phyloP scores from a whole-genome alignment of 2,888 invertebrate species.

The Gortyna flavago region DNA sequence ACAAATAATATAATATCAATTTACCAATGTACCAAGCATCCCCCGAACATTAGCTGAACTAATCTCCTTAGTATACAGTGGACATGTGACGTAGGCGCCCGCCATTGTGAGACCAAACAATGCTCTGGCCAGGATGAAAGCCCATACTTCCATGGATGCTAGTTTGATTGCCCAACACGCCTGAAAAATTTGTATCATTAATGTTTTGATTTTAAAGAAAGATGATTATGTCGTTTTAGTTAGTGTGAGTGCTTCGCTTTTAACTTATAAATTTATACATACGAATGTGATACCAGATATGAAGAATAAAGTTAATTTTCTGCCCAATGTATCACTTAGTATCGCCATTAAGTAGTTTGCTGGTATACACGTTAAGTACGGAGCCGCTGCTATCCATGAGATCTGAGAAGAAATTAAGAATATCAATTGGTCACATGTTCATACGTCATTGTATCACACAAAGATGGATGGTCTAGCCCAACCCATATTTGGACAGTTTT shows the following conservation, averaged over 20 bases:
- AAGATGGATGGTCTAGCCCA: background rate
- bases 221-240: background rate
- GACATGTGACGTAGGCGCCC: slow-evolving; percentile 80
- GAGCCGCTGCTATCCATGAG: slow-evolving; percentile 82
- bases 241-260: background rate
- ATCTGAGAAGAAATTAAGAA: slow-evolving; percentile 70
- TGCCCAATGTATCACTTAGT: slow-evolving; percentile 78
- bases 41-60: slow-evolving; percentile 89
- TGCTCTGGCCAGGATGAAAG: slow-evolving; percentile 77
- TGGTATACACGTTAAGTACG: slow-evolving; percentile 77
- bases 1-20: no score
- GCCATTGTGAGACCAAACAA: slow-evolving; percentile 80
- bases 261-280: slow-evolving; percentile 39
- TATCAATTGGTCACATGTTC: background rate
- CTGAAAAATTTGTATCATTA: slow-evolving; percentile 58
- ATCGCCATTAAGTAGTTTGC: slow-evolving; percentile 74
- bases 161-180: slow-evolving; percentile 77
- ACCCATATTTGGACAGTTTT: background rate
- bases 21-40: slow-evolving; percentile 89
- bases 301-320: slow-evolving; percentile 77
- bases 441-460: background rate
- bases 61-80: slow-evolving; percentile 90
- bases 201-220: background rate
- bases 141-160: slow-evolving; percentile 77
- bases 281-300: slow-evolving; percentile 76